These are phyloP conservation scores for Prunella himalayana DNA, from an alignment of 2,113 vertebrate genomes.

Conservation along the genomic window DNA sequence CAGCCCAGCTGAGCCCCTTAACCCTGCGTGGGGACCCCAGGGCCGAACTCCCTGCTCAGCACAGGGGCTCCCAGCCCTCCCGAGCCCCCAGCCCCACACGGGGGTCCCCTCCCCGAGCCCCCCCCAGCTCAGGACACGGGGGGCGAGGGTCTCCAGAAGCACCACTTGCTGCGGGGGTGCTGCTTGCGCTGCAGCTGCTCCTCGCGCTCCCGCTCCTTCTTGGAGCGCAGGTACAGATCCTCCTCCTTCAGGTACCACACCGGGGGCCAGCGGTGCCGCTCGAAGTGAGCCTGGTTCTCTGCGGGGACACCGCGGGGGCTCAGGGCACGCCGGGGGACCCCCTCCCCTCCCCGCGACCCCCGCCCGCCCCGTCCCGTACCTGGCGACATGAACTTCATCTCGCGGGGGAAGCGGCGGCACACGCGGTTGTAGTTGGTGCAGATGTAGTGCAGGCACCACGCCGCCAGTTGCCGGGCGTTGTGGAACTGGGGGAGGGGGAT, in stretches of 20 bases:
- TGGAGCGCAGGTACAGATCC: constrained; percentile 84
- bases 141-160: constrained; percentile 84
- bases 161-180: constrained; percentile 84
- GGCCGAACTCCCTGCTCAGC: no score
- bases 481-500: constrained; percentile 78
- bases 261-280: constrained; percentile 87
- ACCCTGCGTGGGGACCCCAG: no score
- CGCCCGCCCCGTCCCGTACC: constrained; percentile 54
- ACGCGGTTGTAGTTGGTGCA: constrained; percentile 91
- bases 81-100: background rate
- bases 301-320: background rate
- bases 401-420: constrained; percentile 87
- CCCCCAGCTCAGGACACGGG: constrained; percentile 70
- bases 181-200: constrained; percentile 87
- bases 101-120: background rate
- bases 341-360: rapidly evolving
- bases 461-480: constrained; percentile 82
- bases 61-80: background rate
- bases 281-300: constrained; percentile 86
- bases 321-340: background rate
- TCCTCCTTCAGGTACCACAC: constrained; percentile 91
- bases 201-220: constrained; percentile 82
- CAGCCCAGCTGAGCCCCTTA: background rate
- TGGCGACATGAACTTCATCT: constrained; percentile 87
- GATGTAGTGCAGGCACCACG: constrained; percentile 90